phyloP scores from a whole-genome alignment of 2,113 vertebrate species.

The Odobenus rosmarus region DNA sequence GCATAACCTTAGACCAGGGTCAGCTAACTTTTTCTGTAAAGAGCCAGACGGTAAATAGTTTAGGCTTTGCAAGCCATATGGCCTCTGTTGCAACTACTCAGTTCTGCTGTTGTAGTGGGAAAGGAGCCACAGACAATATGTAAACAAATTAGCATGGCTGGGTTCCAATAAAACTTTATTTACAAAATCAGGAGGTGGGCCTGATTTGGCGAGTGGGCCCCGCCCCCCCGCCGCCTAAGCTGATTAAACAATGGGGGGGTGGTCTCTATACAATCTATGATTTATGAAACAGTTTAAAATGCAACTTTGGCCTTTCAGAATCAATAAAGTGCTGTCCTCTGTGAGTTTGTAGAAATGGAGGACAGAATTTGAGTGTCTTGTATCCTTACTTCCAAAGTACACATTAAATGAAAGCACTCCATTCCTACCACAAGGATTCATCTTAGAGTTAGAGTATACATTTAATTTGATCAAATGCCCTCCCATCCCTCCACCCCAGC shows the following conservation, averaged over 20 bases:
- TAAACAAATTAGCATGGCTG: background rate
- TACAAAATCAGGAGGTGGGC: background rate
- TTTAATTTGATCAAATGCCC: background rate
- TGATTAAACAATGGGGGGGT: background rate
- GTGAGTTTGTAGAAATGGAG: background rate
- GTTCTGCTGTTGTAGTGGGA: background rate
- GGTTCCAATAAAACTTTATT: background rate
- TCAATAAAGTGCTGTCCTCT: background rate
- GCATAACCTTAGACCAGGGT: background rate
- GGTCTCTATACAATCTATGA: background rate
- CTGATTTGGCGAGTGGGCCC: background rate
- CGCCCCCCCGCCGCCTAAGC: background rate
- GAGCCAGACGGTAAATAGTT: background rate
- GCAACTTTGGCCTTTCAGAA: background rate
- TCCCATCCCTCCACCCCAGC: background rate
- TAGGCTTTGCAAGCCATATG: background rate
- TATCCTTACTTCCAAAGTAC: background rate
- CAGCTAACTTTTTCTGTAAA: background rate
- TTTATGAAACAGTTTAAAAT: background rate
- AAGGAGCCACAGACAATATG: background rate
- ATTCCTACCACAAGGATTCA: background rate
- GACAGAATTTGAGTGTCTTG: background rate
- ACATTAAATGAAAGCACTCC: background rate
- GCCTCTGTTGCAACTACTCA: background rate
- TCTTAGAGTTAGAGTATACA: background rate